Base-by-base conservation (phyloP, 2,888 invertebrate species). In the Amblyjoppa fuscipennis region DNA sequence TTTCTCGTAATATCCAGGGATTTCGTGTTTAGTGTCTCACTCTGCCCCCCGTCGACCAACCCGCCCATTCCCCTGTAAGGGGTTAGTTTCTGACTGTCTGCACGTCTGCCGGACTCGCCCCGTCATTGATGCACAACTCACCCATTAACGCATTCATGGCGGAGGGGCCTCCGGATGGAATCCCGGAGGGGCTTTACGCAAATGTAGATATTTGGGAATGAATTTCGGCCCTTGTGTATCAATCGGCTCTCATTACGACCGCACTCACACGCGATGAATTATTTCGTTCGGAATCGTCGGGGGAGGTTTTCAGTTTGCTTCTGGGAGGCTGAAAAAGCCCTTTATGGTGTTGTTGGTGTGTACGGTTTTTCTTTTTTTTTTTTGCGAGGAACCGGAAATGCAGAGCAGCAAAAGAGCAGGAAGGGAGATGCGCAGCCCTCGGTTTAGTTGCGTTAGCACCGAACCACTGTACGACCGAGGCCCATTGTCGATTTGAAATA, bases 1-100 rank as follows among this genome's bases (percentile, higher is more conserved):
- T 87, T 86, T 81, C 81, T 74, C 64, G 88, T 89, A 91, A 91
- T 91, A 91, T 91, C 89, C 88, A 88, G 87, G 88, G 88, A 91
- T 91, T 90, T 89, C 88, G 86, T 88, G 88, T 89, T 89, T 87
- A 81, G 87, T 64, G 34, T 64, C 61, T 64, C 61, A 34, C 61
- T 64, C 88, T 80, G 56, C 25, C 6, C 41, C 56, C 41, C 28
- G 6, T 6, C n/a, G 31, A 20, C 66, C 20, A 2, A 5, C 13
- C 16, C 88, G 83, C 83, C 88, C 61, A 16, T 28, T 34, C 70
- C 70, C 64, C 53, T 45, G 11, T 41, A 25, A 77, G 75, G 75
- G 75, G 66, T 76, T 76, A 53, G 75, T 66, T 66, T 66, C 75
- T 51, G 51, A 66, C 31, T 76, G 75, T 71, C 61, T 49, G 20